Conservation (phyloP, 2,113 vertebrate genomes). For the Ctenomys sociabilis region DNA sequence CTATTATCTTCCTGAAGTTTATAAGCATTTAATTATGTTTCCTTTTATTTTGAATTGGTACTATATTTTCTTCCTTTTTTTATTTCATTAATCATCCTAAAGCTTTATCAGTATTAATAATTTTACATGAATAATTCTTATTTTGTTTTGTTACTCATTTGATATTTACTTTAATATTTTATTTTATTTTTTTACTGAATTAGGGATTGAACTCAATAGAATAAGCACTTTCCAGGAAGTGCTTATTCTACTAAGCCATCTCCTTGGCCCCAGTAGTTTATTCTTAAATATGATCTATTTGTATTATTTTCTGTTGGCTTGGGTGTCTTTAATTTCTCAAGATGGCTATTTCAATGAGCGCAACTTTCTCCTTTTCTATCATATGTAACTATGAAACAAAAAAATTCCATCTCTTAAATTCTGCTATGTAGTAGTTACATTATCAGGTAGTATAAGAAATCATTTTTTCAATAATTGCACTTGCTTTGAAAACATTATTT, state of each 20-base stretch:
- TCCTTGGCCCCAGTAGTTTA: too few relatives aligned
- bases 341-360: background rate
- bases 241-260: too few relatives aligned
- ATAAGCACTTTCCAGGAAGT: too few relatives aligned
- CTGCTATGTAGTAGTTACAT: background rate
- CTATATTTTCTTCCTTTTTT: background rate
- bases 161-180: slow-evolving; percentile 19
- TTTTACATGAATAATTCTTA: background rate
- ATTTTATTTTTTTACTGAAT: too few relatives aligned
- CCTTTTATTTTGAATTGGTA: background rate
- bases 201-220: too few relatives aligned
- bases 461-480: background rate
- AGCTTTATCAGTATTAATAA: background rate
- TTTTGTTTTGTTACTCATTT: background rate
- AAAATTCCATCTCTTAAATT: background rate
- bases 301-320: background rate
- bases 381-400: background rate
- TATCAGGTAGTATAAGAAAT: background rate
- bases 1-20: background rate
- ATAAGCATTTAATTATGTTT: background rate
- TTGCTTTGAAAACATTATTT: background rate
- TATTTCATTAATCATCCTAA: background rate
- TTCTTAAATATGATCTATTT: slow-evolving; percentile 27
- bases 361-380: background rate
- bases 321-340: background rate